These are phyloP conservation scores for Chrysina gloriosa DNA, from an alignment of 2,888 invertebrate species.

Conservation along the genomic window DNA sequence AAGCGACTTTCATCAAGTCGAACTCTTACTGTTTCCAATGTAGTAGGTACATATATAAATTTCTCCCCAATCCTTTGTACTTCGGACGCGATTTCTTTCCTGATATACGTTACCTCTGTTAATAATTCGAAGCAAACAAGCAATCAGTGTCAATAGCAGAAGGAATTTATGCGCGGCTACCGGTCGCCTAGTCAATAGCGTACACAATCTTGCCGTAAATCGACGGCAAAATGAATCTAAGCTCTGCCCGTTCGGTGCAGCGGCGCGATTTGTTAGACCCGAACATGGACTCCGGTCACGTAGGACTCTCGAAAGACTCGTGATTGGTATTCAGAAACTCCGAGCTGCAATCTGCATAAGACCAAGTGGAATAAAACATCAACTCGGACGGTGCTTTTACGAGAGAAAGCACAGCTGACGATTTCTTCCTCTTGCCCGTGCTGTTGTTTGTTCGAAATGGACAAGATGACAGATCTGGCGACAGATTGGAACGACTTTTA, in stretches of 20 bases:
- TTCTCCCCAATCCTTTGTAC: too few species aligned
- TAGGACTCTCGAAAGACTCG: conserved; percentile 11
- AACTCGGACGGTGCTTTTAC: not conserved
- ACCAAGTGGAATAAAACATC: conserved; percentile 30
- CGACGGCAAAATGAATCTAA: not conserved
- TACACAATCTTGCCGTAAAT: not conserved
- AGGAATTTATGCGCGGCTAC: too few species aligned
- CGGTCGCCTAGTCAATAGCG: not conserved
- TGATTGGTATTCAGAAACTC: conserved; percentile 23
- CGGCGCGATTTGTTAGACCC: not conserved
- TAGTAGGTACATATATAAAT: too few species aligned
- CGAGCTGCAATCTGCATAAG: conserved; percentile 23
- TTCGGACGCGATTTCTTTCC: too few species aligned
- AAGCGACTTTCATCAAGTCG: too few species aligned
- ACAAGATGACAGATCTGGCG: conserved; percentile 11
- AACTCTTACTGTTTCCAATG: too few species aligned
- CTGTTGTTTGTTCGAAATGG: conserved; percentile 7
- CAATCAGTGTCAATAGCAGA: too few species aligned
- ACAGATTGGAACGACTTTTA: conserved; percentile 14
- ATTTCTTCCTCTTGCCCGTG: not conserved
- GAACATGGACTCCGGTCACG: conserved; percentile 14
- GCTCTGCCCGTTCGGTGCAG: not conserved
- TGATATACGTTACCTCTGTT: too few species aligned
- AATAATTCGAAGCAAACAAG: too few species aligned
- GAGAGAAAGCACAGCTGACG: conserved; percentile 11